Evolutionary conservation across 2,797 vertebrate species (phyloP), one percentile per base, ranked within the genome.

Genomic region (Enteromius mattozi): DNA sequence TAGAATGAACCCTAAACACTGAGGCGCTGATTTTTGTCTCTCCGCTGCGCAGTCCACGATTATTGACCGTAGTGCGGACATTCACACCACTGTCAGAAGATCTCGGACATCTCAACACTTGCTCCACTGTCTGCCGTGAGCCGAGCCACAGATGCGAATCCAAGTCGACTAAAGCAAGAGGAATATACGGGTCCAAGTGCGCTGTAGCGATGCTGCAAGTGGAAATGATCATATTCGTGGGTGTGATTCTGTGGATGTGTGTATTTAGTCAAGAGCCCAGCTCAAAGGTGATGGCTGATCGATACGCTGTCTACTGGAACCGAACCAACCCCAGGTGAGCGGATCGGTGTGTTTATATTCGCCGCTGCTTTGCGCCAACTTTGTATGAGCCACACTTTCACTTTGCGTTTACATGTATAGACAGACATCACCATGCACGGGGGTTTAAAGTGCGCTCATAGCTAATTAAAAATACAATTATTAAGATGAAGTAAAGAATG

Each of bases 261-360:
- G 96, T 94, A 93, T 93, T 95, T 92, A 96, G 97, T 94, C 98
- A 99, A 93, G 97, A 99, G 92, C 96, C 97, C 88, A 96, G 97
- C 94, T 96, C 97, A 94, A 99, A 99, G 95, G 96, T 96, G 94
- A 97, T 97, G 92, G 97, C 98, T 80, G 98, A 98, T 93, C 97
- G 98, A 94, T 99, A 98, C 92, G 97, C 97, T 82, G 97, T 99
- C 93, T 98, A 97, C 95, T 99, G 98, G 98, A 99, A 99, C 96
- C 96, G 96, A 93, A 97, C 95, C 95, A 99, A 99, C 94, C 95
- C 96, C 94, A 98, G 96, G 98, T 98, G 96, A 96, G 96, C 87
- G 51, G 24, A 47, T 17, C 59, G 19, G 4, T 35, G 7, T 9
- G 4, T 19, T 37, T 12, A 6, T 45, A 51, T 24, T 2, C 47